Evolutionary conservation across 2,797 vertebrate genomes (phyloP), one percentile per base, ranked within the genome.

Genomic region (Lutjanus argentimaculatus): DNA sequence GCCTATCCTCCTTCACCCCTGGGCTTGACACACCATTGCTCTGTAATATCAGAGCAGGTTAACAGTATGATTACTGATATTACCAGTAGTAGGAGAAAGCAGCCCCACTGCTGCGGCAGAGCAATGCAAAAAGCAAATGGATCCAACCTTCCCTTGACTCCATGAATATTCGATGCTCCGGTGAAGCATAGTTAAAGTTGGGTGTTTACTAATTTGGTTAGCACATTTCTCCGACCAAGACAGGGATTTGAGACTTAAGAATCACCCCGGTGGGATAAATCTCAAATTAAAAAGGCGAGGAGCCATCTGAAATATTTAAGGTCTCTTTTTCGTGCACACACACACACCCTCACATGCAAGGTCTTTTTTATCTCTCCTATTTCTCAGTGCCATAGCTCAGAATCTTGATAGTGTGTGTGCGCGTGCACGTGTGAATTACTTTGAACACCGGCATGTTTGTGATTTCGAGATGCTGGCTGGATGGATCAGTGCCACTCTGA

Each of bases 151-250:
- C 63, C 62, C 45, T 36, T 17, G 55, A 59, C 48, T 57, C 40
- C 10, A 82, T 89, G 61, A 89, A 87, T 88, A 82, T 77, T 78
- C 43, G 13, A 59, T 1, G 17, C 21, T 82, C 46, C 19, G 1
- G 55, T 72, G 77, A 85, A 85, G 76, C 58, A 49, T n/a, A 57
- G 56, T 83, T 57, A 64, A 71, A 81, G 76, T 69, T 82, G 7
- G n/a, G 75, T 84, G 55, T 91, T 87, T 77, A 82, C 82, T 83
- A 13, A 89, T 89, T 85, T 67, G 66, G 74, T 79, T 72, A 62
- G 40, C 79, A 69, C 74, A 75, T 86, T 88, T 80, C 56, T 83
- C 7, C 16, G 40, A 72, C 77, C 63, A 59, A 64, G 71, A 61
- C 51, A 21, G 58, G 67, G 58, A 74, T 84, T 72, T 72, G 30